Evolutionary conservation across 2,113 vertebrate genomes (phyloP).

Genomic region (Amphiprion ocellaris): DNA sequence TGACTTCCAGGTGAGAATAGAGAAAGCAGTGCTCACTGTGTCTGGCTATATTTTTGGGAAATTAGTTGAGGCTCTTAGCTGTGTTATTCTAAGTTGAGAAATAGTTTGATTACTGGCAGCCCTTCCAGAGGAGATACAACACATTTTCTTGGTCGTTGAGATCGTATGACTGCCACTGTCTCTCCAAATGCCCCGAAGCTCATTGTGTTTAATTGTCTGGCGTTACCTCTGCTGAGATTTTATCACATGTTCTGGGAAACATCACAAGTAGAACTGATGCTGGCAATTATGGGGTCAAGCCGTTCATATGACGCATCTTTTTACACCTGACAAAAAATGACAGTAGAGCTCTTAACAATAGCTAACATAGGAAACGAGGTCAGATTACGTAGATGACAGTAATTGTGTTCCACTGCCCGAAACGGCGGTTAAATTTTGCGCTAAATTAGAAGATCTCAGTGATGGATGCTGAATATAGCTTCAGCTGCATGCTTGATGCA

Average conservation of each 20-base stretch:
- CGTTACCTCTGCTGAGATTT: not conserved
- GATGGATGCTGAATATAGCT: not conserved
- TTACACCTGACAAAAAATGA: not conserved
- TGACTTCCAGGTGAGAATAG: conserved; percentile 1
- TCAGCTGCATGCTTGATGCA: conserved; percentile 36
- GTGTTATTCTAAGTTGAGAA: not conserved
- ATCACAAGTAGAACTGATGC: not conserved
- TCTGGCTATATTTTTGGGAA: conserved; percentile 5
- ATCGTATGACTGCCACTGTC: not conserved
- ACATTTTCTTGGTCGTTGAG: not conserved
- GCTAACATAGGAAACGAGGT: conserved; percentile 1
- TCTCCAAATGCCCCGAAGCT: not conserved
- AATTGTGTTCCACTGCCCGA: not conserved
- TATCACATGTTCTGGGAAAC: conserved; percentile 5
- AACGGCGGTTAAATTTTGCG: not conserved
- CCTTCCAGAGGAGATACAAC: not conserved
- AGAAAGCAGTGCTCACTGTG: not conserved
- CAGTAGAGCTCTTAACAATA: not conserved
- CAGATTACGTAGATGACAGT: not conserved
- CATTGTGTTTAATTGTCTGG: conserved; percentile 4
- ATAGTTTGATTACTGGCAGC: not conserved
- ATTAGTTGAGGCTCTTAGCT: not conserved
- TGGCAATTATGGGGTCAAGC: not conserved
- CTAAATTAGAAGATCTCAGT: not conserved
- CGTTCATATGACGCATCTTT: not conserved